Conservation (phyloP, 2,113 vertebrate genomes). For the Trochalopteron elliotii region DNA sequence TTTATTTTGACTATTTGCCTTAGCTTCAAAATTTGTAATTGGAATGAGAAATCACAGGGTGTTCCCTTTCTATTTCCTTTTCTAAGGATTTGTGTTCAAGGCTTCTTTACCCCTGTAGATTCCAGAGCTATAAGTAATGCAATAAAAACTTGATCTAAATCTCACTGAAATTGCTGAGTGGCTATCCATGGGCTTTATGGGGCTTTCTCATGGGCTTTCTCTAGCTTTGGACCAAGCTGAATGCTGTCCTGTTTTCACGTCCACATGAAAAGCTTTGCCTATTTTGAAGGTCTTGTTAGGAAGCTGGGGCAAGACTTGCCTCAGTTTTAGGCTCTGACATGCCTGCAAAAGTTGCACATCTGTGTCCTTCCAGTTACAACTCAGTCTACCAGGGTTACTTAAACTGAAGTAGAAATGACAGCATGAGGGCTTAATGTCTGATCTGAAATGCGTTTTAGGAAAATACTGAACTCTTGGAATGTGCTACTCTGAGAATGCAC, state of each 20-base stretch:
- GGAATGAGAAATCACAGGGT: conserved; percentile 37
- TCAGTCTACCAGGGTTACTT: background rate
- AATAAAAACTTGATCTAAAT: conserved; percentile 19
- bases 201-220: background rate
- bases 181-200: background rate
- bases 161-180: background rate
- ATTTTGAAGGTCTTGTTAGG: background rate
- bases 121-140: conserved; percentile 42
- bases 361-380: background rate
- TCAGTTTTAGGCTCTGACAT: background rate
- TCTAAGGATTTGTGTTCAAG: background rate
- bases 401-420: background rate
- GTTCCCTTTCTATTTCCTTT: conserved; percentile 33
- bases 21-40: conserved; percentile 34
- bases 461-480: background rate
- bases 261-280: background rate
- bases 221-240: background rate
- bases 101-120: conserved; percentile 43
- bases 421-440: background rate
- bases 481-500: background rate
- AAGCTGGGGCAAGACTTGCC: background rate
- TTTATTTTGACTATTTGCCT: conserved; percentile 61
- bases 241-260: background rate
- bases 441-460: background rate
- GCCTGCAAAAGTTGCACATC: background rate